A percentile compares a stretch with the other conserved stretches of the same genome.
phyloP scores from a whole-genome alignment of 2,888 invertebrate species.

The Aphodius granarius region DNA sequence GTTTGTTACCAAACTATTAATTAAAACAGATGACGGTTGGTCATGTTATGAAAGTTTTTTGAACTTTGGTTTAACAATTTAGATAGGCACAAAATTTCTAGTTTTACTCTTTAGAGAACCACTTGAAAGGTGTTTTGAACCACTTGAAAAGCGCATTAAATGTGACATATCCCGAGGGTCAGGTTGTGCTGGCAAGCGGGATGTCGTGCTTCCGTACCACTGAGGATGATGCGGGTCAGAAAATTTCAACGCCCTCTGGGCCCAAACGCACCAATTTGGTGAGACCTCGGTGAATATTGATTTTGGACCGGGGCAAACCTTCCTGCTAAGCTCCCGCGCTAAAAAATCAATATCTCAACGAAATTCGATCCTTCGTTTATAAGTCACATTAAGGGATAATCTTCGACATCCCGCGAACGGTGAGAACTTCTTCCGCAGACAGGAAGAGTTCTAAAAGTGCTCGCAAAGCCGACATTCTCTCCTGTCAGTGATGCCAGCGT shows the following conservation, averaged over 20 bases:
- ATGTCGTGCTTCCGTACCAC: not conserved
- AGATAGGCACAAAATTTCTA: not conserved
- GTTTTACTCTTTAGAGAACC: not conserved
- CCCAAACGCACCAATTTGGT: not conserved
- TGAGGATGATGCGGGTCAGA: not conserved
- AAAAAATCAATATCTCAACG: too few species aligned
- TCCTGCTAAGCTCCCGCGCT: not conserved
- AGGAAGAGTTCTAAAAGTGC: slow-evolving; percentile 1
- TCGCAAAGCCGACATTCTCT: slow-evolving; percentile 32
- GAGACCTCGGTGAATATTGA: not conserved
- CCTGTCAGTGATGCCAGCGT: slow-evolving; percentile 39
- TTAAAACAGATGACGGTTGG: not conserved
- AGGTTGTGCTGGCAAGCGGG: not conserved
- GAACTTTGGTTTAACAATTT: too few species aligned
- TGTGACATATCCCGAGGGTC: not conserved
- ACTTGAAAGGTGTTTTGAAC: not conserved
- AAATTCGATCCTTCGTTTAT: too few species aligned
- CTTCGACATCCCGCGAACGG: too few species aligned
- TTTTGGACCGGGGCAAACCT: not conserved
- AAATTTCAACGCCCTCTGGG: not conserved
- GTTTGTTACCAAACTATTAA: not conserved
- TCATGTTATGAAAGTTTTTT: too few species aligned
- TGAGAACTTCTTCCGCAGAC: slow-evolving; percentile 8
- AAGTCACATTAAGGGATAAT: too few species aligned
- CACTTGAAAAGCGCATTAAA: not conserved